Evolutionary conservation across 2,113 vertebrate species (phyloP), one percentile per base, ranked within the genome.

Genomic region (Manacus vitellinus): DNA sequence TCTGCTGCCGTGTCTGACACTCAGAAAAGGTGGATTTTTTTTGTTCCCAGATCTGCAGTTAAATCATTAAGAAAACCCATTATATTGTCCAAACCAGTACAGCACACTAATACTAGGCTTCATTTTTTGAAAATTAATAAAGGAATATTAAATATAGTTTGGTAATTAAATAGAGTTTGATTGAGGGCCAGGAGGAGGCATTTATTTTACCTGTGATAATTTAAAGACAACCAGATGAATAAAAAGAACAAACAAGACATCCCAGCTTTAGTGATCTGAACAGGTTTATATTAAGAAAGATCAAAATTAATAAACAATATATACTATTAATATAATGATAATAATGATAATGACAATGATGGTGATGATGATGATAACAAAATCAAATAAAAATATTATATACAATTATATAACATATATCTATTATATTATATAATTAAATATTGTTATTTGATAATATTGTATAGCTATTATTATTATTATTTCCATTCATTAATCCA

Each of bases 401-500:
- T 21, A 56, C 8, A 33, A 33, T 31, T 31, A 18, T 30, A 30
- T 14, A 54, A 18, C 18, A 31, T 14, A 55, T 12, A 55, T 55
- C 33, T 31, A 20, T 46, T 46, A 44, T 44, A 44, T 19, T 12
- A 49, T 13, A 49, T 49, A 49, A 49, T 47, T 22, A 6, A 47
- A 47, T 47, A 47, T 47, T 47, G 11, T 47, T 23, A 22, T 41
- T 41, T 41, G 46, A 12, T 47, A 47, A 47, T 47, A 47, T 41
- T 41, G 23, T 47, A 23, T 47, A 6, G 22, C 12, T 39, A 5
- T 39, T 47, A 47, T 47, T 47, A 95, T 94, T 97, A 92, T 91
- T 89, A 22, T 61, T 77, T 73, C 43, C 79, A 78, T 51, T 89
- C 96, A 97, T 96, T 95, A 94, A 97, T 80, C 72, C 21, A 59